Conservation (phyloP, 2,888 invertebrate genomes). For the Dysmachus trigonus region DNA sequence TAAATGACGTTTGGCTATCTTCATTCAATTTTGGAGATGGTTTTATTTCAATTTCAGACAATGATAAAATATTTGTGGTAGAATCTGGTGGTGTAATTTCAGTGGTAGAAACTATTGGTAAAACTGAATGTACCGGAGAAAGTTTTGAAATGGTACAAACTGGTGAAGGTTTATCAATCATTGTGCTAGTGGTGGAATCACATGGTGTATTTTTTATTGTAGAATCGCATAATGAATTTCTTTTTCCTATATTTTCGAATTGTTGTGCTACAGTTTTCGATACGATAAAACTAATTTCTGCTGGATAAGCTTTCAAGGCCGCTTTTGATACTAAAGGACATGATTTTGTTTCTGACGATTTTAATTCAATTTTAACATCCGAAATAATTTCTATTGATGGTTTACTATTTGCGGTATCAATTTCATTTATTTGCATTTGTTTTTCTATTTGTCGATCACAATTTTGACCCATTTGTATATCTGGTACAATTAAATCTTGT, state of each 20-base stretch:
- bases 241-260: not conserved
- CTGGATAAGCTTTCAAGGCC: conserved; percentile 31
- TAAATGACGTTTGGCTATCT: not conserved
- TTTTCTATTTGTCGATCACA: not conserved
- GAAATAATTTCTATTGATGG: not conserved
- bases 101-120: not conserved
- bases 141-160: not conserved
- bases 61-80: not conserved
- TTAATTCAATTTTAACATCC: not conserved
- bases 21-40: not conserved
- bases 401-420: not conserved
- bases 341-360: not conserved
- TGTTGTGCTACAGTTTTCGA: not conserved
- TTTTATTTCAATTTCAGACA: not conserved
- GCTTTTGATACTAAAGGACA: conserved; percentile 27
- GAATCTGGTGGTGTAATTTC: not conserved
- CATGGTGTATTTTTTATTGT: not conserved
- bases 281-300: not conserved
- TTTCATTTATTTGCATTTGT: not conserved
- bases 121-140: not conserved
- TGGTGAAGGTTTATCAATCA: not conserved
- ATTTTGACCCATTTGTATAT: not conserved
- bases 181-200: not conserved
- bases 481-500: not conserved
- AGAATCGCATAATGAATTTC: not conserved